phyloP scores from a whole-genome alignment of 1,140 invertebrate genomes.

The Drosophila truncata region DNA sequence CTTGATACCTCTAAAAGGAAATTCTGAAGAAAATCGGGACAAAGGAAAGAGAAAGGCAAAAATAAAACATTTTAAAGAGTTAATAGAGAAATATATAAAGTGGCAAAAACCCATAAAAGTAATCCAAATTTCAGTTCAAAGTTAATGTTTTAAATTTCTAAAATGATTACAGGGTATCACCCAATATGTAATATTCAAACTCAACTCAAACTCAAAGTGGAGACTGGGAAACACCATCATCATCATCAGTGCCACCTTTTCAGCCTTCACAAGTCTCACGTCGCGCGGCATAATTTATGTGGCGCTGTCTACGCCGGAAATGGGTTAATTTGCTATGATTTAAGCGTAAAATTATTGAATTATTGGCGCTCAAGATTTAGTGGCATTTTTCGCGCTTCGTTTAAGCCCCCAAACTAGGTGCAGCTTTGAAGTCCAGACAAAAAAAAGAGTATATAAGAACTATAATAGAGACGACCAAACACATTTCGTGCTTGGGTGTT shows the following conservation, averaged over 20 bases:
- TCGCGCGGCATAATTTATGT: conserved; percentile 75
- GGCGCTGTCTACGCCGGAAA: conserved; percentile 81
- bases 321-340: conserved; percentile 84
- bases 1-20: background rate
- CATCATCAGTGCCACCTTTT: conserved; percentile 17
- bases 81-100: background rate
- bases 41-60: no score
- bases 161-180: background rate
- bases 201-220: conserved; percentile 1
- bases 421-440: conserved; percentile 7
- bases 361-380: conserved; percentile 74
- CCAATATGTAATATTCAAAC: background rate
- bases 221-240: background rate
- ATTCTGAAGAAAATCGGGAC: background rate
- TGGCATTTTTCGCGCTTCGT: conserved; percentile 59
- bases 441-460: background rate
- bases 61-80: background rate
- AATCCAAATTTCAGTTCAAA: no score
- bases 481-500: conserved; percentile 5
- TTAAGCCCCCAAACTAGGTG: conserved; percentile 55
- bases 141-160: no score
- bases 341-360: conserved; percentile 84
- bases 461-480: background rate
- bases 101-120: background rate
- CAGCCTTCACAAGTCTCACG: conserved; percentile 41